phyloP scores from a whole-genome alignment of 2,797 vertebrate species.

The Channallabes apus region DNA sequence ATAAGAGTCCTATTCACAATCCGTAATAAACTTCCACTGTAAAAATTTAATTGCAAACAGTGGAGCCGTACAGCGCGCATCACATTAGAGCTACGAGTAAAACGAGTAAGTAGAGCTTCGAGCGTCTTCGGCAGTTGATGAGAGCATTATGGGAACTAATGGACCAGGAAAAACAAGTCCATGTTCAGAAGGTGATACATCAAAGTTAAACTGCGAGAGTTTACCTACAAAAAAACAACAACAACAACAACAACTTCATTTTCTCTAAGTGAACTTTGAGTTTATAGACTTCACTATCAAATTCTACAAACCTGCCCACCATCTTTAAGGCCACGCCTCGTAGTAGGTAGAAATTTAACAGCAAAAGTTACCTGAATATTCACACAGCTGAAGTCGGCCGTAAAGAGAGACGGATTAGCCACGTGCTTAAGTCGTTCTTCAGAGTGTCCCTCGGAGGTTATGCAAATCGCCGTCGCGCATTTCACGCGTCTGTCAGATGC shows the following conservation, averaged over 20 bases:
- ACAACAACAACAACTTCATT: background rate
- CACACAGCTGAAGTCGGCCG: background rate
- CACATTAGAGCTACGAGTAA: background rate
- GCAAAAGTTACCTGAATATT: background rate
- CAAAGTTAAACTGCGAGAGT: background rate
- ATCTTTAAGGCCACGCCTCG: background rate
- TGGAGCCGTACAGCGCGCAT: background rate
- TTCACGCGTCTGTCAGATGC: background rate
- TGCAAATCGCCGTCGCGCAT: background rate
- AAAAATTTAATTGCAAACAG: slow-evolving; percentile 32
- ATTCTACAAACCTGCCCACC: background rate
- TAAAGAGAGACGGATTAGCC: background rate
- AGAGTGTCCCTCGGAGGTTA: background rate
- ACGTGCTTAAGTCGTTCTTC: background rate
- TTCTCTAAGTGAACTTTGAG: background rate
- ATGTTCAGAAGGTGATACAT: background rate
- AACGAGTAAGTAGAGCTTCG: no score
- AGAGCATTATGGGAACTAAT: slow-evolving; percentile 26
- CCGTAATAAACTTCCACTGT: slow-evolving; percentile 43
- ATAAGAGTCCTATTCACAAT: slow-evolving; percentile 44
- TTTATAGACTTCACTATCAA: no score
- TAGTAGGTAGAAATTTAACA: background rate
- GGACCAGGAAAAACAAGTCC: background rate
- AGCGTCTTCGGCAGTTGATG: background rate
- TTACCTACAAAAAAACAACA: background rate